Evolutionary conservation across 1,140 invertebrate species (phyloP).

Genomic region (Orchesella cincta): DNA sequence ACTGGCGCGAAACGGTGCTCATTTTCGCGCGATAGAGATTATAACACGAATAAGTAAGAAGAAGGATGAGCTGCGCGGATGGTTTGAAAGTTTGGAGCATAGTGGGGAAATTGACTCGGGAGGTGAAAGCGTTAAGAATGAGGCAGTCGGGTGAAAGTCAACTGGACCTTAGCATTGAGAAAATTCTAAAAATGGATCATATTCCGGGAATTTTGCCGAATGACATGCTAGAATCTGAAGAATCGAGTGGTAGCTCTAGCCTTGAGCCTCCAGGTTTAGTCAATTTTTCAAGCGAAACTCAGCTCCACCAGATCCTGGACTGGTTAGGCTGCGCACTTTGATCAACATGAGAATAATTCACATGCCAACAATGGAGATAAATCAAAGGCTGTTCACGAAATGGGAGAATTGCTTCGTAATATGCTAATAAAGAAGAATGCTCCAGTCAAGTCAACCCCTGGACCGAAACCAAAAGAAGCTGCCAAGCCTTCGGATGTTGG

Average conservation of each 20-base stretch:
- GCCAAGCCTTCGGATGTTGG: no score
- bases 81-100: slow-evolving; percentile 38
- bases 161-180: slow-evolving; percentile 70
- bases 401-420: slow-evolving; percentile 50
- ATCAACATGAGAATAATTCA: not conserved
- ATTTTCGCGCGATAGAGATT: slow-evolving; percentile 26
- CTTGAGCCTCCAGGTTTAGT: no score
- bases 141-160: slow-evolving; percentile 22
- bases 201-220: slow-evolving; percentile 54
- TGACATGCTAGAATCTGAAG: slow-evolving; percentile 60
- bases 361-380: slow-evolving; percentile 23
- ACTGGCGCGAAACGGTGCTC: slow-evolving; percentile 19
- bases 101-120: slow-evolving; percentile 32
- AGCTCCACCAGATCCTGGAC: slow-evolving; percentile 54
- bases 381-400: slow-evolving; percentile 36
- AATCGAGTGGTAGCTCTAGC: slow-evolving; percentile 59
- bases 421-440: slow-evolving; percentile 50
- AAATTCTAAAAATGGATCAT: slow-evolving; percentile 68
- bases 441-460: slow-evolving; percentile 52
- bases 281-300: slow-evolving; percentile 66
- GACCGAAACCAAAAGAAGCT: not conserved
- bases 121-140: slow-evolving; percentile 40
- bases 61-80: not conserved
- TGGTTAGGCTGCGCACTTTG: not conserved
- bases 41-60: slow-evolving; percentile 31